Conservation (phyloP, 2,797 vertebrate species). For the Acropternis orthonyx region DNA sequence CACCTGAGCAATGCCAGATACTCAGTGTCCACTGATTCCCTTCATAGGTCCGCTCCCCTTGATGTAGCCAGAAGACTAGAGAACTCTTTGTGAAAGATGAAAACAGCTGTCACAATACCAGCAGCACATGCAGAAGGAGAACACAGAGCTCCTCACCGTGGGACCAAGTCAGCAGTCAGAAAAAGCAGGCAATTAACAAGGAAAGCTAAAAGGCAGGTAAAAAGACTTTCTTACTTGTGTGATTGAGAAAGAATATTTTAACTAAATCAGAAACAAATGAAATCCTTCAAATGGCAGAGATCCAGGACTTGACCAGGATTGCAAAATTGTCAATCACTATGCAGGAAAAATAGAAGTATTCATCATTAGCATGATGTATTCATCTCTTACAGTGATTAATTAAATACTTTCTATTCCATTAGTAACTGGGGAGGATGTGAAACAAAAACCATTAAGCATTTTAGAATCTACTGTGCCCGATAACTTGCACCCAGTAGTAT, state of each 20-base stretch:
- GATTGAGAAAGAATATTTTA: slow-evolving; percentile 31
- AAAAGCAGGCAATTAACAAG: not conserved
- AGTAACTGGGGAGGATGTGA: slow-evolving; percentile 53
- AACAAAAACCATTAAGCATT: slow-evolving; percentile 62
- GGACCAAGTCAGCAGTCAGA: not conserved
- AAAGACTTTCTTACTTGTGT: not conserved
- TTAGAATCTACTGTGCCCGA: slow-evolving; percentile 27
- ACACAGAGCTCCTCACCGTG: not conserved
- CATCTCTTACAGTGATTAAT: slow-evolving; percentile 53
- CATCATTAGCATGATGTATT: slow-evolving; percentile 58
- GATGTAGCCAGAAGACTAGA: not conserved
- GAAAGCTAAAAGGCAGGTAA: not conserved
- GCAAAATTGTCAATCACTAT: slow-evolving; percentile 61
- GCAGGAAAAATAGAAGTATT: slow-evolving; percentile 57
- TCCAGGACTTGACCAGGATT: slow-evolving; percentile 39
- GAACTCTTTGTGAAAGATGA: not conserved
- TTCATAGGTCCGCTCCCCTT: not conserved
- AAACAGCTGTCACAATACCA: not conserved
- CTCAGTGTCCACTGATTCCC: not conserved
- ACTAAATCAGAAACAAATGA: slow-evolving; percentile 58
- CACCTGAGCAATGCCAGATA: not conserved
- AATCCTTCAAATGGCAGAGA: slow-evolving; percentile 49
- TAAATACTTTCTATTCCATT: slow-evolving; percentile 57
- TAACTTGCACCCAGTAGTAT: slow-evolving; percentile 31
- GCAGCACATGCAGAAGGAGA: not conserved